These are phyloP conservation scores for Chaetops frenatus DNA, from an alignment of 2,113 vertebrate genomes.

Conservation along the genomic window DNA sequence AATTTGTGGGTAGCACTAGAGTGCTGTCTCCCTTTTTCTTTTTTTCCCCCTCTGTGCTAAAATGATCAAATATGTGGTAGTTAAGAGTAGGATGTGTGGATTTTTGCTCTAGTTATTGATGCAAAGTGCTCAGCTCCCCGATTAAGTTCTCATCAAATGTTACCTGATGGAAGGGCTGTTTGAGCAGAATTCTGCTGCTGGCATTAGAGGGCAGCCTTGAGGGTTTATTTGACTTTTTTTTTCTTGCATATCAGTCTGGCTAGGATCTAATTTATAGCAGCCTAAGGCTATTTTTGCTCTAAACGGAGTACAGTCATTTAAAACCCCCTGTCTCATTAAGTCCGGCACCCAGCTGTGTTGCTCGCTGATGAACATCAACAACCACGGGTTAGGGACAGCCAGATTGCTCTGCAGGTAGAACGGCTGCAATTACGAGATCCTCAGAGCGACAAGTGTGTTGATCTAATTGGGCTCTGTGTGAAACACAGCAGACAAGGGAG, in stretches of 20 bases:
- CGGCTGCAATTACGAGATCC: not conserved
- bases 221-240: not conserved
- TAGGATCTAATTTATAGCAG: not conserved
- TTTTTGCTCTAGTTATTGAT: not conserved
- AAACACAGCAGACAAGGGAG: not conserved
- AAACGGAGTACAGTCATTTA: not conserved
- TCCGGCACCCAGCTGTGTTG: not conserved
- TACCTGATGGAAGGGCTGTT: not conserved
- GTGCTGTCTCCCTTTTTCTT: not conserved
- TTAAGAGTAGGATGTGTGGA: not conserved
- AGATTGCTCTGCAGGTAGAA: not conserved
- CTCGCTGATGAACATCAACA: not conserved
- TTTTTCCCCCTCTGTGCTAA: not conserved
- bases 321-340: not conserved
- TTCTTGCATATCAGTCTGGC: not conserved
- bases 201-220: slow-evolving; percentile 22
- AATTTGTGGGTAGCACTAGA: not conserved
- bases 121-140: not conserved
- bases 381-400: accelerated
- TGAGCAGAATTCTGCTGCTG: not conserved
- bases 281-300: not conserved
- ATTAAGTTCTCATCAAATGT: not conserved
- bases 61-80: not conserved
- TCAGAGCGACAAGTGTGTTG: too few species aligned
- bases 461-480: not conserved